Conservation (phyloP, 2,797 vertebrate genomes). For the Myripristis murdjan region DNA sequence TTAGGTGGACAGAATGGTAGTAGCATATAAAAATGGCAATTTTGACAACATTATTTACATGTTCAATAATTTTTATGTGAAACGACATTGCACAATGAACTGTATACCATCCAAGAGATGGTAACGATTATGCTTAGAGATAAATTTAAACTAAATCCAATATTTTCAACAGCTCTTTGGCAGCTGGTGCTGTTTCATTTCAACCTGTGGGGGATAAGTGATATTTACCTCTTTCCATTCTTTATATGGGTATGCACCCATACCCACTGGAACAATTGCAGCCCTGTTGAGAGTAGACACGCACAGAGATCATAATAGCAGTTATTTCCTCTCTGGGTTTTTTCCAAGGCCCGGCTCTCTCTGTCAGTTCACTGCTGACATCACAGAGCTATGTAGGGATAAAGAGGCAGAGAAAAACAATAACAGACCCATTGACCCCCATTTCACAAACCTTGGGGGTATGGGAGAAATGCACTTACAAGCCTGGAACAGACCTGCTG, state of each 20-base stretch:
- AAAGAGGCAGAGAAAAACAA: constrained; percentile 82
- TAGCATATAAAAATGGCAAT: constrained; percentile 10
- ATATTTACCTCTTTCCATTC: constrained; percentile 76
- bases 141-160: constrained; percentile 57
- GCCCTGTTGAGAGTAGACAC: constrained; percentile 66
- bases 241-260: constrained; percentile 58
- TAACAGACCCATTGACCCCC: constrained; percentile 83
- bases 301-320: constrained; percentile 74
- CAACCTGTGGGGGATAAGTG: constrained; percentile 71
- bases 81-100: constrained; percentile 31
- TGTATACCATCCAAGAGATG: constrained; percentile 33
- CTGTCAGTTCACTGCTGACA: constrained; percentile 79
- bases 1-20: not conserved
- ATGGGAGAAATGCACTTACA: constrained; percentile 78
- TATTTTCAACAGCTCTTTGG: constrained; percentile 60
- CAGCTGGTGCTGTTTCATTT: constrained; percentile 64
- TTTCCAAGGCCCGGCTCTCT: constrained; percentile 56
- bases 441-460: constrained; percentile 80
- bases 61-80: constrained; percentile 32
- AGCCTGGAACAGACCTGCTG: constrained; percentile 68
- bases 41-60: constrained; percentile 35
- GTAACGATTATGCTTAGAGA: constrained; percentile 48
- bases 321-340: constrained; percentile 75
- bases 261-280: constrained; percentile 73
- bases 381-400: constrained; percentile 76